These are phyloP conservation scores for Hemiscyllium ocellatum DNA, from an alignment of 2,113 vertebrate genomes.

Conservation along the genomic window DNA sequence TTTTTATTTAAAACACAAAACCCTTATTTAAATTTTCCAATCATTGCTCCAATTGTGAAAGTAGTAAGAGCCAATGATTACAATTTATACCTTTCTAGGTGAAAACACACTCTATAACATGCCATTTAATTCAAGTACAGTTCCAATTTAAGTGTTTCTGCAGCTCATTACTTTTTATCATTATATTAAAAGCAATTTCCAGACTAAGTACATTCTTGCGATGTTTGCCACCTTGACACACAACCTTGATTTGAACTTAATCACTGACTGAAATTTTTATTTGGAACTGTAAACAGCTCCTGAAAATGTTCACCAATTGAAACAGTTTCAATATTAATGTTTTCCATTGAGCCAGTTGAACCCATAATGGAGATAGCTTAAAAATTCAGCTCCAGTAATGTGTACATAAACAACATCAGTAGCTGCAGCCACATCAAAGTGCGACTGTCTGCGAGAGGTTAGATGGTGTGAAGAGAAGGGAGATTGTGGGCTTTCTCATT, in stretches of 20 bases:
- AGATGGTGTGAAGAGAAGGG: background rate
- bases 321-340: background rate
- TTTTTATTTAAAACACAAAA: background rate
- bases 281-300: background rate
- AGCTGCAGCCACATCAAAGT: background rate
- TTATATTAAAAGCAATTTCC: background rate
- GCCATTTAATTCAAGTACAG: background rate
- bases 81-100: background rate
- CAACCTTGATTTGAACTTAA: background rate
- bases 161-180: background rate
- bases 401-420: background rate
- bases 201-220: background rate
- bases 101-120: background rate
- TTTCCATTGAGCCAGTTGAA: background rate
- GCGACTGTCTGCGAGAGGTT: background rate
- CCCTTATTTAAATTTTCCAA: background rate
- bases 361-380: background rate
- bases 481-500: background rate
- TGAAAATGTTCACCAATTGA: background rate
- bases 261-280: background rate
- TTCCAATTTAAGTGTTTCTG: background rate
- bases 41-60: background rate
- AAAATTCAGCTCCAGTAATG: background rate
- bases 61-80: background rate
- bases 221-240: constrained; percentile 21